Evolutionary conservation across 1,140 invertebrate genomes (phyloP), one percentile per base, ranked within the genome.

Genomic region (Microvelia longipes): DNA sequence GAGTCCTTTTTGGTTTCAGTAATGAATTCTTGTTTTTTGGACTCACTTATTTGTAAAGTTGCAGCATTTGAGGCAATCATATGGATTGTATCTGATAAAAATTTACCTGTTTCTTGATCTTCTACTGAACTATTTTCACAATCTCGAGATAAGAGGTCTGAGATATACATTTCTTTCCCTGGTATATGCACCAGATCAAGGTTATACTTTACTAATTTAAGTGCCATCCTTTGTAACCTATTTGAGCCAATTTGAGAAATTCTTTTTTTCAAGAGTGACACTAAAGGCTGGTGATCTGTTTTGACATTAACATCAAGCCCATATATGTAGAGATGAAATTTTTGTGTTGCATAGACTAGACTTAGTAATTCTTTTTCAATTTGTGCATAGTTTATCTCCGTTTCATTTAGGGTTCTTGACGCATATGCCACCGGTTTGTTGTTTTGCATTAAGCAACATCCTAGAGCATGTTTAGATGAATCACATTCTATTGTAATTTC

Each of bases 281-380:
- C 25, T 26, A 64, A n/a, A 26, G 25, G 25, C 2, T 25, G 25
- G 15, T 26, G 15, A 15, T n/a, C 62, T 13, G 62, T 64, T n/a
- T 64, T 64, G 24, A 64, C 25, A 2, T 64, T 64, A 15, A 50
- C 35, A 50, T 5, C 19, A 11, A 5, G 35, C 5, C 35, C 35
- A 19, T 50, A 50, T 50, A 50, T 50, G 19, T 11, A 50, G 5
- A 50, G 35, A 50, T 50, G 35, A 50, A 50, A 50, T 50, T 50
- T 50, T 50, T 50, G 35, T 11, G 35, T 50, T 2, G 28, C 76
- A 74, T 75, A 79, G 50, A 76, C 72, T 24, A 82, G 76, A 14
- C 76, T 78, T 1, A 80, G 73, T 19, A 76, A 70, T 72, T 83
- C 80, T 63, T 79, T 81, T 71, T 83, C 80, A n/a, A 80, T 81